A percentile compares a stretch with the other conserved stretches of the same genome.
Evolutionary conservation across 1,140 invertebrate genomes (phyloP).

Genomic region (Hormaphis cornu): DNA sequence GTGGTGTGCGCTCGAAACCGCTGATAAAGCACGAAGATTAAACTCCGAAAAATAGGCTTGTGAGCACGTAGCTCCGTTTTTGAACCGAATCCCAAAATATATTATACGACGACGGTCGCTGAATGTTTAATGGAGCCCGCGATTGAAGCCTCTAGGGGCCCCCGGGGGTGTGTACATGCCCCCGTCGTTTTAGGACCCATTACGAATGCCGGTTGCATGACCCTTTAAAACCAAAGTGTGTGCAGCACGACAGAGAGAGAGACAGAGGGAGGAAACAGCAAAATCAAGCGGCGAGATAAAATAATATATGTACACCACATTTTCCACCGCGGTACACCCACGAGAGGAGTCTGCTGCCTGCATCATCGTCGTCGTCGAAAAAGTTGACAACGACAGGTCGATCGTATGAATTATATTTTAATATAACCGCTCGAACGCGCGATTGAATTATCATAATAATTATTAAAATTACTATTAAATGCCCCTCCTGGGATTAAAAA

Average conservation of each 20-base stretch:
- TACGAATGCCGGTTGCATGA: constrained; percentile 24
- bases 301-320: too few relatives aligned
- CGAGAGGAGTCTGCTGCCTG: not conserved
- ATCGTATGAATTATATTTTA: not conserved
- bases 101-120: constrained; percentile 19
- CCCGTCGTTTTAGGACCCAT: constrained; percentile 16
- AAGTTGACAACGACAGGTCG: constrained; percentile 17
- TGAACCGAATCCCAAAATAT: constrained; percentile 18
- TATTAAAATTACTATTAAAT: not conserved
- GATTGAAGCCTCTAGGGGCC: constrained; percentile 21
- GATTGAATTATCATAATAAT: not conserved
- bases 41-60: constrained; percentile 20
- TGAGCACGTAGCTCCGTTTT: constrained; percentile 18
- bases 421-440: not conserved
- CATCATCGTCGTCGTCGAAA: not conserved
- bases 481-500: too few relatives aligned
- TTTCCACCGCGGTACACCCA: constrained; percentile 6
- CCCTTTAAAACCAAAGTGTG: constrained; percentile 19
- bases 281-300: not conserved
- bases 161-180: not conserved
- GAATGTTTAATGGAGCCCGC: constrained; percentile 27
- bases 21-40: constrained; percentile 27
- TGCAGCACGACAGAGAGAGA: not conserved
- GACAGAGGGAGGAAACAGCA: not conserved
- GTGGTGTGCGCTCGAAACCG: constrained; percentile 15